These are phyloP conservation scores for Sipha maydis DNA, from an alignment of 2,888 invertebrate genomes.

Conservation along the genomic window DNA sequence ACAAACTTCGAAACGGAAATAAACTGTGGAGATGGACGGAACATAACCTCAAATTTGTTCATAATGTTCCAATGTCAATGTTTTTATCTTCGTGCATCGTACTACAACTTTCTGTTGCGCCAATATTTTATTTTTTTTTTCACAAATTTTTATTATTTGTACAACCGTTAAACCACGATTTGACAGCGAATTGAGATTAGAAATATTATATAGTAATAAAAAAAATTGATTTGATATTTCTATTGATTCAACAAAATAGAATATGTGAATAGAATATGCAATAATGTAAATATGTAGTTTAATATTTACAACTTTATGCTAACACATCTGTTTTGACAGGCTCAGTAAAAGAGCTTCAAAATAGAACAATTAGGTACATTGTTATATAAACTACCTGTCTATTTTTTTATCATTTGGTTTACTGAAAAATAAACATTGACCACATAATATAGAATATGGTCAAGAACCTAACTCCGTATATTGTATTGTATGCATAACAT, in stretches of 20 bases:
- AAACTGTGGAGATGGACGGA: neutral
- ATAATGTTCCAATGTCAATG: neutral
- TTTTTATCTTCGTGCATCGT: neutral
- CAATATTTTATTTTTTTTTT: neutral
- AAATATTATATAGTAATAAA: neutral
- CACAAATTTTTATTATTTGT: neutral
- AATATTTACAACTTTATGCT: no score
- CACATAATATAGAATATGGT: no score
- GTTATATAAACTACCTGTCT: neutral
- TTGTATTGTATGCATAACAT: no score
- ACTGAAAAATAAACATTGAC: no score
- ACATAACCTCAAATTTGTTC: slow-evolving; percentile 49
- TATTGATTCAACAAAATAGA: neutral
- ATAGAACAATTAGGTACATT: neutral
- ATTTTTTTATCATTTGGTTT: neutral
- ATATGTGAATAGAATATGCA: neutral
- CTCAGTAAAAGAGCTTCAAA: no score
- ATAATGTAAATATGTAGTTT: neutral
- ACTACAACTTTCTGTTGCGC: neutral
- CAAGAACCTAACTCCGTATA: no score
- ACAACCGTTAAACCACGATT: no score
- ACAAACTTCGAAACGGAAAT: slow-evolving; percentile 57
- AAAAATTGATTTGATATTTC: neutral
- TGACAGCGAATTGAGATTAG: neutral
- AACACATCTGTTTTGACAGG: neutral